phyloP scores from a whole-genome alignment of 2,113 vertebrate species.

The Apaloderma vittatum region DNA sequence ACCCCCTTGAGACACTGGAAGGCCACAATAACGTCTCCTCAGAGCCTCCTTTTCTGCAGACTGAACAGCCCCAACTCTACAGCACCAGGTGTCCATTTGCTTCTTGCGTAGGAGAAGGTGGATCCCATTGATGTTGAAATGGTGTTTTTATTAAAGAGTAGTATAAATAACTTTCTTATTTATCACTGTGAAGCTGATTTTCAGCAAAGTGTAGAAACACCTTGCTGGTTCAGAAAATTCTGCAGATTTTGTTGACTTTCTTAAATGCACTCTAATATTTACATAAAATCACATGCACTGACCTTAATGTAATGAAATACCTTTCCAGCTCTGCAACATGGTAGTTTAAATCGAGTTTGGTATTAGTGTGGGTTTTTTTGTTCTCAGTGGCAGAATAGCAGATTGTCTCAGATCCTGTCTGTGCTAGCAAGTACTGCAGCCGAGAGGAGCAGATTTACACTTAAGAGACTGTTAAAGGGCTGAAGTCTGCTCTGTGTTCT shows the following conservation, averaged over 20 bases:
- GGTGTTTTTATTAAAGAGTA: neutral
- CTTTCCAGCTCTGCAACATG: neutral
- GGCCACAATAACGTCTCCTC: no score
- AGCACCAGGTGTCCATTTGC: fast-evolving
- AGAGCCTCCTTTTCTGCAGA: no score
- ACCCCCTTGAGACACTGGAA: no score
- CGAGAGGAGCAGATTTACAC: neutral
- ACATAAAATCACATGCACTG: no score
- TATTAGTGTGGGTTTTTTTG: neutral
- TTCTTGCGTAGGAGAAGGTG: neutral
- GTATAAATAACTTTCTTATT: neutral
- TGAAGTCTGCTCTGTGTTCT: fast-evolving
- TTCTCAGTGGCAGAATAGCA: neutral
- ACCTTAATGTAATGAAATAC: neutral
- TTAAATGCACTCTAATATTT: neutral
- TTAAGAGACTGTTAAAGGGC: neutral
- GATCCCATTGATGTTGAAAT: neutral
- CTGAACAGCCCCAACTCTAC: neutral
- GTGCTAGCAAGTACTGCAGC: neutral
- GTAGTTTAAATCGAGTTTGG: neutral
- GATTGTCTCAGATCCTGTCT: neutral
- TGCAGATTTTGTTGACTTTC: neutral
- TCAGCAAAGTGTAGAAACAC: neutral
- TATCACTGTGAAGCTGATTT: neutral
- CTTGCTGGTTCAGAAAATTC: neutral